phyloP scores from a whole-genome alignment of 2,797 vertebrate genomes.

The Dicrostonyx torquatus region DNA sequence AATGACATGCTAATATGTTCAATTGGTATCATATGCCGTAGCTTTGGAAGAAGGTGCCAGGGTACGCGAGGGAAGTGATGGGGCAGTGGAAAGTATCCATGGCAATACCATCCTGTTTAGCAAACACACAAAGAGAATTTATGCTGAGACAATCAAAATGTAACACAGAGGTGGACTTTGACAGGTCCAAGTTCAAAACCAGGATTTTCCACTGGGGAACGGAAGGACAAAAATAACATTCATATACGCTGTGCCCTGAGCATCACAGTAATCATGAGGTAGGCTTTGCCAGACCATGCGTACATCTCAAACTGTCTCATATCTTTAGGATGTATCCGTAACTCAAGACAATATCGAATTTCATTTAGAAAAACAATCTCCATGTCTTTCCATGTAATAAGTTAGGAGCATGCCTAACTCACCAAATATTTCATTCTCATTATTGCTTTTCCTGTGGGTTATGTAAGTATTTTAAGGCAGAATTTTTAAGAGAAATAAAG shows the following conservation, averaged over 20 bases:
- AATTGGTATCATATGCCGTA: slow-evolving; percentile 21
- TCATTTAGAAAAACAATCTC: neutral
- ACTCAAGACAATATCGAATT: neutral
- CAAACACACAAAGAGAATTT: slow-evolving; percentile 80
- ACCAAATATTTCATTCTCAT: slow-evolving; percentile 36
- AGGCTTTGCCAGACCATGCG: neutral
- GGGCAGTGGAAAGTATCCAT: slow-evolving; percentile 78
- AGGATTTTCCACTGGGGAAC: slow-evolving; percentile 57
- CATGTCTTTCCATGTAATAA: neutral
- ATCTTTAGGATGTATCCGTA: neutral
- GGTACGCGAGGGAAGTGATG: slow-evolving; percentile 33
- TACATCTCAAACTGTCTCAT: neutral
- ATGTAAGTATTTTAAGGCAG: neutral
- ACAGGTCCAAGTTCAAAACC: slow-evolving; percentile 67
- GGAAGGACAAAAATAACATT: slow-evolving; percentile 39
- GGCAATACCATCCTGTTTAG: slow-evolving; percentile 81
- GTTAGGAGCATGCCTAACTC: neutral
- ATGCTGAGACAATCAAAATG: slow-evolving; percentile 66
- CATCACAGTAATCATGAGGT: neutral
- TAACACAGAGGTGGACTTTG: slow-evolving; percentile 74
- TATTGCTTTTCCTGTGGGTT: slow-evolving; percentile 16
- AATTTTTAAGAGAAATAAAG: slow-evolving; percentile 10
- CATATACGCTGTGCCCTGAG: neutral
- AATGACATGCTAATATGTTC: slow-evolving; percentile 44
- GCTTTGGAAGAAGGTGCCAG: slow-evolving; percentile 64